These are phyloP conservation scores for Sula dactylatra DNA, from an alignment of 2,113 vertebrate genomes.

Conservation along the genomic window DNA sequence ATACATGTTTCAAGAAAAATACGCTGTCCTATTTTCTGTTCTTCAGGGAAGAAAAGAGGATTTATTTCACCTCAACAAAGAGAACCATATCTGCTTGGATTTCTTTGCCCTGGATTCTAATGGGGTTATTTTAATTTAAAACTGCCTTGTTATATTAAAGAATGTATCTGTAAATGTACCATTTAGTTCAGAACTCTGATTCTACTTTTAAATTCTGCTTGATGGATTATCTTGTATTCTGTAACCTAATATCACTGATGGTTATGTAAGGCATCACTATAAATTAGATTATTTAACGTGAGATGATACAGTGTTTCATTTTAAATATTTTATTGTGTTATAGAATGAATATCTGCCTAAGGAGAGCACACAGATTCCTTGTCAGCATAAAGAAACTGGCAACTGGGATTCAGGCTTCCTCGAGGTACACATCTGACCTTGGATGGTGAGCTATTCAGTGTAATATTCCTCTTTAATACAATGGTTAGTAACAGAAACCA, in stretches of 20 bases:
- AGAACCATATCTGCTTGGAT: neutral
- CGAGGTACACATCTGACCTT: neutral
- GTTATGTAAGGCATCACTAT: conserved; percentile 23
- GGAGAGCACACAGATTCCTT: neutral
- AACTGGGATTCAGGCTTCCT: neutral
- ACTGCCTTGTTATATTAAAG: conserved; percentile 42
- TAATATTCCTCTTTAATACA: neutral
- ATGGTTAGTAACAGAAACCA: neutral
- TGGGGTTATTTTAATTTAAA: conserved; percentile 54
- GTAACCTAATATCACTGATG: conserved; percentile 55
- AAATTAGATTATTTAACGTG: conserved; percentile 61
- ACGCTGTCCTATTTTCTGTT: neutral
- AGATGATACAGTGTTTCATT: conserved; percentile 12
- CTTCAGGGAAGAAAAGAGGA: neutral
- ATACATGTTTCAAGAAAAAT: neutral
- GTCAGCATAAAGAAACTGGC: neutral
- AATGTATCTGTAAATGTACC: conserved; percentile 21
- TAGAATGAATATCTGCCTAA: neutral
- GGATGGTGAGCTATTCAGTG: neutral
- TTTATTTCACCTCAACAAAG: neutral
- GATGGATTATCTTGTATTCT: conserved; percentile 54
- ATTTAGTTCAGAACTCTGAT: conserved; percentile 24
- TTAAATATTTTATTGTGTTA: conserved; percentile 44
- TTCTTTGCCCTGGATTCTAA: neutral
- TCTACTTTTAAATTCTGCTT: conserved; percentile 54